A percentile compares a stretch with the other conserved stretches of the same genome.
These are phyloP conservation scores for Venustoraphidia nigricollis DNA, from an alignment of 2,888 invertebrate species.

Conservation along the genomic window DNA sequence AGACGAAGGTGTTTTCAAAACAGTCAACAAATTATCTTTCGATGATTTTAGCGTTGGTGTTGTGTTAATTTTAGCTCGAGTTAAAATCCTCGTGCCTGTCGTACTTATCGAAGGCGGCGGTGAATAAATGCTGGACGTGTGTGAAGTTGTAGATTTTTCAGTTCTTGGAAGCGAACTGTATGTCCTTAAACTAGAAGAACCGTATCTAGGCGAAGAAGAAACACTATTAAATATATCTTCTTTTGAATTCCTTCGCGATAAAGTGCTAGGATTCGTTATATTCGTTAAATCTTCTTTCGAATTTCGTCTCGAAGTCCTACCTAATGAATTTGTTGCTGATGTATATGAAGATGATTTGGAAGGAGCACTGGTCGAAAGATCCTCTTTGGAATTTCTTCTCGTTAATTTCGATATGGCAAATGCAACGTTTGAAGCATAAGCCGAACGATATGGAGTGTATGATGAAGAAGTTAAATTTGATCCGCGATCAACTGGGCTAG, in stretches of 20 bases:
- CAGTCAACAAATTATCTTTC: no score
- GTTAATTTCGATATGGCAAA: not conserved
- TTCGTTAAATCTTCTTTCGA: conserved; percentile 4
- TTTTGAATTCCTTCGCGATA: no score
- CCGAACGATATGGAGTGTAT: conserved; percentile 34
- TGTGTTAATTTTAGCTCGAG: no score
- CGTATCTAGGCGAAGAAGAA: not conserved
- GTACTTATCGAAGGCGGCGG: no score
- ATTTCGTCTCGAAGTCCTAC: conserved; percentile 1
- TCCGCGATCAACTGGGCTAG: conserved; percentile 31
- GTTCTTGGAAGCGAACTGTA: not conserved
- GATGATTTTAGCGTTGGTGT: no score
- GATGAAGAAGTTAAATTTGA: conserved; percentile 26
- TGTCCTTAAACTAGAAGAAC: not conserved
- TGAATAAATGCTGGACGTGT: no score
- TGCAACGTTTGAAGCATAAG: not conserved
- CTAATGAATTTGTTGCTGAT: not conserved
- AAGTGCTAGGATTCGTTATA: no score
- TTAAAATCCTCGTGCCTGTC: no score
- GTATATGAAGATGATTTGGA: not conserved
- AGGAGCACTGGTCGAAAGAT: not conserved
- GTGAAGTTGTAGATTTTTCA: not conserved
- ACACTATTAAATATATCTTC: not conserved
- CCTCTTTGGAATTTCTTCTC: conserved; percentile 3
- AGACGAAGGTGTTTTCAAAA: no score